Conservation (phyloP, 2,888 invertebrate species). For the Sinodicranocentrus sp. region DNA sequence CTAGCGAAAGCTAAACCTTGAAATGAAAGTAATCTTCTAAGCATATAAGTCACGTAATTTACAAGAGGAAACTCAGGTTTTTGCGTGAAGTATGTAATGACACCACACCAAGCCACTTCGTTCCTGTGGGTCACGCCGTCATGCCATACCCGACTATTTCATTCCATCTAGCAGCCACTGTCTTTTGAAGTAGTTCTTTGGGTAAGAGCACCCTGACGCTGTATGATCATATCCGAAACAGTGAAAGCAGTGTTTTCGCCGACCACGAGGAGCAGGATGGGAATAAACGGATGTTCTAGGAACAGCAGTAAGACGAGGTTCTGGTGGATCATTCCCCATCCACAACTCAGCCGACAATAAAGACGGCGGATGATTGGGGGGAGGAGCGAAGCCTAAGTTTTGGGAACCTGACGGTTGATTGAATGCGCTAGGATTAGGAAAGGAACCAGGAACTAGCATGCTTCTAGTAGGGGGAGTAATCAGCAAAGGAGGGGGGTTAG, state of each 20-base stretch:
- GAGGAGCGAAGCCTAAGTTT: conserved; percentile 28
- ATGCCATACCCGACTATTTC: too few species aligned
- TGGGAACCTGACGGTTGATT: not conserved
- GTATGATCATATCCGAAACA: conserved; percentile 63
- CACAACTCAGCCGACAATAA: conserved; percentile 53
- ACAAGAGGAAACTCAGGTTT: too few species aligned
- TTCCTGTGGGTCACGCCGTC: too few species aligned
- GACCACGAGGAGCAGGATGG: conserved; percentile 24
- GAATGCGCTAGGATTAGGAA: conserved; percentile 17
- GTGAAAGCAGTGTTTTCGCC: conserved; percentile 61
- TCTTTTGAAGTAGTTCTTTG: conserved; percentile 58
- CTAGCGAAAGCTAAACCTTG: too few species aligned
- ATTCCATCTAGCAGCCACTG: conserved; percentile 57
- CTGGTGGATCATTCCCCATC: conserved; percentile 51
- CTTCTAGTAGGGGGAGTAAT: conserved; percentile 41
- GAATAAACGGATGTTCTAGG: conserved; percentile 35
- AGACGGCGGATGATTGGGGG: conserved; percentile 21
- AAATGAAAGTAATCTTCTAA: too few species aligned
- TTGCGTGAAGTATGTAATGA: too few species aligned
- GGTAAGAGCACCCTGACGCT: conserved; percentile 51
- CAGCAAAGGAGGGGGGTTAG: conserved; percentile 32
- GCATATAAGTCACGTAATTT: too few species aligned
- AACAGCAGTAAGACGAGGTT: conserved; percentile 21
- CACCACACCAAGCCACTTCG: too few species aligned
- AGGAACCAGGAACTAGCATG: conserved; percentile 51